A percentile compares a stretch with the other conserved stretches of the same genome.
Evolutionary conservation across 2,797 vertebrate genomes (phyloP).

Genomic region (Chloroceryle inda): DNA sequence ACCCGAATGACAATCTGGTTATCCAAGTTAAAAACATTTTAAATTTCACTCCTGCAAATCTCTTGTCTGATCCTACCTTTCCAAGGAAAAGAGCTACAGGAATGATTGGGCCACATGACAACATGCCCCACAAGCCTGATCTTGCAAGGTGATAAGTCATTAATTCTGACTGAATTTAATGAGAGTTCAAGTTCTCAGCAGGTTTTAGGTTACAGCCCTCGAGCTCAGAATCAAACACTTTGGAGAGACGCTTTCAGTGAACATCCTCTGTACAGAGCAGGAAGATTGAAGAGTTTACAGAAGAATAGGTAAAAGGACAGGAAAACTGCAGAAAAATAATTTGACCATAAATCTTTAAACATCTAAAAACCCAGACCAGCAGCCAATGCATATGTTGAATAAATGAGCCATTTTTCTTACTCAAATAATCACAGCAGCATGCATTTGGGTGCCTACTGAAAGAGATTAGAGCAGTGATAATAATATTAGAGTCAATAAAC

Average conservation of each 20-base stretch:
- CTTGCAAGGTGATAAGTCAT: neutral
- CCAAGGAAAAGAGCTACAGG: neutral
- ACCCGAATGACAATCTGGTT: neutral
- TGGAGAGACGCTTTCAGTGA: neutral
- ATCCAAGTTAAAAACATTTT: neutral
- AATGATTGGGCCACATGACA: neutral
- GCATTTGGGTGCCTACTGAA: conserved; percentile 4
- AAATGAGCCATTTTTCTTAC: conserved; percentile 76
- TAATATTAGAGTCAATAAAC: conserved; percentile 43
- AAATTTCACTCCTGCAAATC: neutral
- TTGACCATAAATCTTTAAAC: conserved; percentile 74
- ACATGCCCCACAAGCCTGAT: neutral
- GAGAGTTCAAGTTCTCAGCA: neutral
- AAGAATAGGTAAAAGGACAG: conserved; percentile 14
- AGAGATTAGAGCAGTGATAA: conserved; percentile 21
- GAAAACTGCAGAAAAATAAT: conserved; percentile 43
- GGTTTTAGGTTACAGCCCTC: neutral
- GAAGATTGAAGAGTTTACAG: conserved; percentile 9
- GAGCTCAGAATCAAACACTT: neutral
- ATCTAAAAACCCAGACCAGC: conserved; percentile 17
- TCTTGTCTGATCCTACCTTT: neutral
- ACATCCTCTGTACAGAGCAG: neutral
- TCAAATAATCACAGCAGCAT: conserved; percentile 67
- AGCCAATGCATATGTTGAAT: conserved; percentile 29
- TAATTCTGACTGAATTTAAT: neutral